Base-by-base conservation (phyloP, 2,797 vertebrate genomes). In the Silurus aristotelis region DNA sequence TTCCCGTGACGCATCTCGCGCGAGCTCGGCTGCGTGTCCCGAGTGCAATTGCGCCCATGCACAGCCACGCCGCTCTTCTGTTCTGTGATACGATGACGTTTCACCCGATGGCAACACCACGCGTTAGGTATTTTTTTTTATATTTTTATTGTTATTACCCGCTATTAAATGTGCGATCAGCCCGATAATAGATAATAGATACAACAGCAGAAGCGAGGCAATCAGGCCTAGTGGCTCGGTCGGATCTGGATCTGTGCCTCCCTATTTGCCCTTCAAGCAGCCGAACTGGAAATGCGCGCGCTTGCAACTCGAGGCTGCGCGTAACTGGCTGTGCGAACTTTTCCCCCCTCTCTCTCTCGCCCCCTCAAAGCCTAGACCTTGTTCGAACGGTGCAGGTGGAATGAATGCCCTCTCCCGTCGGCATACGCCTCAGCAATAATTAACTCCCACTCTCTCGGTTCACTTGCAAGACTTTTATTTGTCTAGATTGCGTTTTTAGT, bases 201-300 rank as follows among this genome's bases (percentile, higher is more conserved):
- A 46, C 10, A 80, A 73, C 58, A 55, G 70, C 25, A 67, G 6
- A 27, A 13, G 17, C 27, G 46, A 80, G 64, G 77, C 72, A 90
- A 89, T 87, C 38, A 84, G 70, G 71, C 71, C 70, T 64, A 27
- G 20, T 60, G 75, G 85, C 83, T 91, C 90, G 89, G 89, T 89
- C 48, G 90, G 88, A 89, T 87, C 80, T 90, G 84, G 84, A 91
- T 91, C 88, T 77, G 90, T 92, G 90, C 88, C 93, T 91, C 90
- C 90, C 93, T 90, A 88, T 93, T 93, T 94, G 93, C 94, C 94
- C 94, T 95, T 95, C 88, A 91, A 91, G 87, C 83, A 84, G 83
- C 87, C 83, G 25, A 85, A 87, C 81, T 83, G n/a, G 93, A 94
- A 89, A 90, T 90, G 92, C 93, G 87, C 91, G 89, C 92, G 84